phyloP scores from a whole-genome alignment of 2,888 invertebrate species.

The Drosophila austrosaltans region DNA sequence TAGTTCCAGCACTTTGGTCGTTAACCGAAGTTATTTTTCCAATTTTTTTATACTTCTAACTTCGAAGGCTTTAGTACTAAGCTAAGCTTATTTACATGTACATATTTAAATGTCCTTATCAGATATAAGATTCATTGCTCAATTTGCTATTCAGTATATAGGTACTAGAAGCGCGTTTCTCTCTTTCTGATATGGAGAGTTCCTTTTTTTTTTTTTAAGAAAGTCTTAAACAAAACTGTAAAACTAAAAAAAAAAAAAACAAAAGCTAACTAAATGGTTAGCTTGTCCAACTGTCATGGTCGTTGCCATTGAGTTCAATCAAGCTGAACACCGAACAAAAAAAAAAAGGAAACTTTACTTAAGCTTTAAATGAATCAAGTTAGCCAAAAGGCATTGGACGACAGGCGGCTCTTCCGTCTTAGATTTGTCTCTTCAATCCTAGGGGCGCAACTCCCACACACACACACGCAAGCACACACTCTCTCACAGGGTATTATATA shows the following conservation, averaged over 20 bases:
- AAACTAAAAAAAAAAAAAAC: not conserved
- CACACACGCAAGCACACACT: not conserved
- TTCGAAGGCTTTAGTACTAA: too few species aligned
- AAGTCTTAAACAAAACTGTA: not conserved
- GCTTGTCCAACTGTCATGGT: slow-evolving; percentile 12
- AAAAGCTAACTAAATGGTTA: not conserved
- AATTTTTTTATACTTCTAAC: too few species aligned
- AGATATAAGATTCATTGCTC: too few species aligned
- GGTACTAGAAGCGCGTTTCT: not conserved
- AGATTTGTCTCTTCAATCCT: slow-evolving; percentile 9
- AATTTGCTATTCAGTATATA: not conserved
- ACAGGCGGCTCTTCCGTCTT: slow-evolving; percentile 15
- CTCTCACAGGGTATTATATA: not conserved
- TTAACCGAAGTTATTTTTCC: too few species aligned
- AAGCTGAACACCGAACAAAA: slow-evolving; percentile 2
- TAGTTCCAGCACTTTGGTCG: too few species aligned
- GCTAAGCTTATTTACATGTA: too few species aligned
- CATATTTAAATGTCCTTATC: too few species aligned
- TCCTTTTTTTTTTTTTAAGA: not conserved
- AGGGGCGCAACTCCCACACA: slow-evolving; percentile 5
- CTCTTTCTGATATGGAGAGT: slow-evolving; percentile 4
- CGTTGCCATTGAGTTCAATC: slow-evolving; percentile 3
- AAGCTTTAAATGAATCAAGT: slow-evolving; percentile 8
- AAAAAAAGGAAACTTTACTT: slow-evolving; percentile 3
- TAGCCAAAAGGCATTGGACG: not conserved